These are phyloP conservation scores for Merops nubicus DNA, from an alignment of 2,113 vertebrate species.

Conservation along the genomic window DNA sequence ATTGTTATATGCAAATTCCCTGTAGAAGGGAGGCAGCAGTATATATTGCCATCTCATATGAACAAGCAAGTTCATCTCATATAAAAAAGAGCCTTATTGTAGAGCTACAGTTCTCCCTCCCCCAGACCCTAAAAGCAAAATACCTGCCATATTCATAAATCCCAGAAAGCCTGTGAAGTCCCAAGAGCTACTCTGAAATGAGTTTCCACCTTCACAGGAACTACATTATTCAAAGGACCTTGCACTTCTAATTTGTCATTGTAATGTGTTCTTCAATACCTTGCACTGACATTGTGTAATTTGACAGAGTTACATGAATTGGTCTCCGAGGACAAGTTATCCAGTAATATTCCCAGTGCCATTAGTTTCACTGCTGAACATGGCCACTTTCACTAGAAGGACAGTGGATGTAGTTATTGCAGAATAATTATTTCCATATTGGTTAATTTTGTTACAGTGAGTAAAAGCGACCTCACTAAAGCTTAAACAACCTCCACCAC, in stretches of 20 bases:
- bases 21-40: background rate
- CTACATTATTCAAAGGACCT: slow-evolving; percentile 51
- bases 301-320: slow-evolving; percentile 50
- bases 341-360: slow-evolving; percentile 12
- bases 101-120: background rate
- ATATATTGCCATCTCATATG: background rate
- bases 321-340: slow-evolving; percentile 37
- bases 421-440: slow-evolving; percentile 65
- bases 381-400: background rate
- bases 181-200: slow-evolving; percentile 15
- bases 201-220: slow-evolving; percentile 33
- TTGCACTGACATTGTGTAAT: slow-evolving; percentile 61
- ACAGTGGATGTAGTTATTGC: slow-evolving; percentile 23
- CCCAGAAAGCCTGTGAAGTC: slow-evolving; percentile 2
- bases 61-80: background rate
- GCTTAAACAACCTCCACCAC: background rate
- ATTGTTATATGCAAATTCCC: background rate
- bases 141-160: slow-evolving; percentile 17
- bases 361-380: slow-evolving; percentile 16
- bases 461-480: background rate
- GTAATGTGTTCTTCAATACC: slow-evolving; percentile 53
- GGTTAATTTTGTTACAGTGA: slow-evolving; percentile 33
- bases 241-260: slow-evolving; percentile 55
- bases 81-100: background rate
- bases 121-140: background rate